Evolutionary conservation across 2,113 vertebrate species (phyloP).

Genomic region (Mus pahari): DNA sequence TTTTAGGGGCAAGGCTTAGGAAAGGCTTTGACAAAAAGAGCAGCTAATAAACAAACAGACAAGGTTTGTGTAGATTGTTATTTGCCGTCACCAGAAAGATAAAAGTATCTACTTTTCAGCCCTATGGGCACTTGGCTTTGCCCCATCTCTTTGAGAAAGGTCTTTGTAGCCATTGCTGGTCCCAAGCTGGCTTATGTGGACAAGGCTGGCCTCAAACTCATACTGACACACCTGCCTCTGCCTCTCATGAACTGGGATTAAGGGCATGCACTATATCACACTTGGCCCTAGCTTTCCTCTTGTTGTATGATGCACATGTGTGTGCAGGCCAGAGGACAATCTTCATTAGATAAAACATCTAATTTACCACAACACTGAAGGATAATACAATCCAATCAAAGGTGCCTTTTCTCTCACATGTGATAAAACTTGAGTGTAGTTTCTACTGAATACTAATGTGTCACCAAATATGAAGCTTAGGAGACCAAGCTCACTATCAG

Average conservation of each 20-base stretch:
- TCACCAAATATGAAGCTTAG: not conserved
- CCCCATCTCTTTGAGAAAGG: not conserved
- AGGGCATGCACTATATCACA: not conserved
- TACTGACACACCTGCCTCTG: not conserved
- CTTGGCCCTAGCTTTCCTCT: not conserved
- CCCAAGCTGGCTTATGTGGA: not conserved
- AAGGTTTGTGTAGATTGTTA: not conserved
- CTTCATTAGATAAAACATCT: not conserved
- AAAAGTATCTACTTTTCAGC: slow-evolving; percentile 30
- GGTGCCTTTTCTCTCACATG: not conserved
- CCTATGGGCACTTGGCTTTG: not conserved
- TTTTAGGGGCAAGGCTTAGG: not conserved
- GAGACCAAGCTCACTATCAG: not conserved
- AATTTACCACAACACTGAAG: not conserved
- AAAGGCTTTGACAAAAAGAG: not conserved
- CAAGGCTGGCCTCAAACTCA: not conserved
- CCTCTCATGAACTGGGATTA: not conserved
- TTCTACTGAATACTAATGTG: not conserved
- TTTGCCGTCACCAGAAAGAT: not conserved
- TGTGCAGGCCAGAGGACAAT: not conserved
- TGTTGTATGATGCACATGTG: not conserved
- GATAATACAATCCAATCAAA: not conserved
- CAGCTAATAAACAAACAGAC: not conserved
- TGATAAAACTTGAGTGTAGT: not conserved
- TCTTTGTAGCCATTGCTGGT: not conserved